Evolutionary conservation across 1,140 invertebrate species (phyloP), one percentile per base, ranked within the genome.

Genomic region (Solenopsis invicta): DNA sequence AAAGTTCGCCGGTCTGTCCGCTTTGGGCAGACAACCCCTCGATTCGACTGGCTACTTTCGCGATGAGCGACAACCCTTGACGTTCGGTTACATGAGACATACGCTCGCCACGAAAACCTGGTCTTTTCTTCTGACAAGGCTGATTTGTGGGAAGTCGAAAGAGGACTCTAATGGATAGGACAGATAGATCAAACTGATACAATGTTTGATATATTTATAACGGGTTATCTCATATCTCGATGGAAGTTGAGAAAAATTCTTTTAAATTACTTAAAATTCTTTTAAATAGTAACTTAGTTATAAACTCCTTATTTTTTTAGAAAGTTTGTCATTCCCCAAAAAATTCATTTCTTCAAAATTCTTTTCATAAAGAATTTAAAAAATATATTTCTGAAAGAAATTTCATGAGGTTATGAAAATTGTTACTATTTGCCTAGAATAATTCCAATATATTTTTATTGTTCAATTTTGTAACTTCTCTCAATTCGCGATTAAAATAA

Each of bases 21-120:
- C 10, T 52, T 21, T 54, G 24, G 29, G n/a, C 18, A 34, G n/a
- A 82, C 50, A 59, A 41, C 21, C 24, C 34, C 24, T 61, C 67
- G 4, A n/a, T 21, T 4, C 18, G 12, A 29, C 29, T 66, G 24
- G 80, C 24, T 82, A 82, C 80, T 85, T 75, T 87, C 62, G 71
- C 61, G 61, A 75, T 24, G 41, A 80, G 34, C 41, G 86, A 87
- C 80, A 85, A 66, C 71, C 16, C 34, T 85, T 87, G 86, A 87
- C 61, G 8, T 82, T 72, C 37, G 12, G 34, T 82, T 82, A 82
- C 52, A 41, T 48, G 80, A 82, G 37, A 74, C 41, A 34, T 12
- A 69, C 16, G 48, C 6, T 78, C 18, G 34, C 34, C 37, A 81
- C 66, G 54, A 48, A 54, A 61, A 59, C 24, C 41, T 72, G 52